Evolutionary conservation across 2,888 invertebrate genomes (phyloP), one percentile per base, ranked within the genome.

Genomic region (Tenthredo amoena): DNA sequence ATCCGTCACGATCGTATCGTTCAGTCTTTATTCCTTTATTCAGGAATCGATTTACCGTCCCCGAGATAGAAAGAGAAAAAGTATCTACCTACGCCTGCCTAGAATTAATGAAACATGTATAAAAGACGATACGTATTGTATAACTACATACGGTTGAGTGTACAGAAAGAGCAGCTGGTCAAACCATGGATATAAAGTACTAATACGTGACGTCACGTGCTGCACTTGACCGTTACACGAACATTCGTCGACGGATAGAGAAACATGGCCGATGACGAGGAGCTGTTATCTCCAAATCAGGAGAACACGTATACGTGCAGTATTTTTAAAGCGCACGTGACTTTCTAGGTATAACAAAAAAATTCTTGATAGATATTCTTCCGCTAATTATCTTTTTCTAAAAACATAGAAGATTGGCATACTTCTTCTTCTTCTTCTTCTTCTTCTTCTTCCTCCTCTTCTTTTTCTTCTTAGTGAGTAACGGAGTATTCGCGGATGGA

Each of bases 191-290:
- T 18, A 81, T 37, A 83, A 83, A 83, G 15, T 83, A 83, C n/a
- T 43, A 62, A 86, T 88, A 89, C 90, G 90, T 89, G 89, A 88
- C 88, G 90, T 90, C 90, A 89, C 90, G 90, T 88, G 87, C 88
- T 86, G 86, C 84, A 86, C 86, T 87, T 88, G 87, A 90, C 90
- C 89, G 90, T 90, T 90, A 89, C 87, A 50, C 68, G 88, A 55
- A 86, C 65, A 74, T 2, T 55, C 21, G 86, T 88, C 87, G 87
- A 87, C 68, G 47, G 1, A 43, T 47, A 47, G 47, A 4, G 65
- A 79, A 43, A 85, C 76, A 65, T 79, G 68, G 87, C 88, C 87
- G 88, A 87, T 85, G 87, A 86, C 85, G 85, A 87, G 86, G 21
- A 74, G 83, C 88, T 87, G 88, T 89, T 88, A 88, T 90, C 88